A percentile compares a stretch with the other conserved stretches of the same genome.
phyloP scores from a whole-genome alignment of 2,888 invertebrate genomes.

The Caenorhabditis virilis region DNA sequence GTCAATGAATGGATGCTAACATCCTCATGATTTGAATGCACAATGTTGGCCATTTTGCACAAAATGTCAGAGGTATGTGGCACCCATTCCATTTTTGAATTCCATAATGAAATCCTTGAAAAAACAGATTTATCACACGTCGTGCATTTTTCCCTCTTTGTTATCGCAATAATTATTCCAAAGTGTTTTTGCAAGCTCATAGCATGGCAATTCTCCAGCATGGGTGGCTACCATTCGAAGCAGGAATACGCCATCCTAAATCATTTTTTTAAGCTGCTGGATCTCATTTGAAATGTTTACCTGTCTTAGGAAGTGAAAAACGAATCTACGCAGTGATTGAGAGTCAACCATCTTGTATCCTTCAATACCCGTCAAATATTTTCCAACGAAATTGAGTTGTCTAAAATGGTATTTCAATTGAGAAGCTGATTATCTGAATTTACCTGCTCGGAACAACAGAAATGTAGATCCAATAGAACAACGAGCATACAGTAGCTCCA shows the following conservation, averaged over 20 bases:
- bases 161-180: conserved; percentile 68
- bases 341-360: conserved; percentile 69
- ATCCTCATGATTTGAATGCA: no score
- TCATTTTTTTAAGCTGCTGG: conserved; percentile 1
- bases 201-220: conserved; percentile 68
- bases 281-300: conserved; percentile 12
- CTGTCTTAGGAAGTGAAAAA: conserved; percentile 67
- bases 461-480: conserved; percentile 69
- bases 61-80: conserved; percentile 2
- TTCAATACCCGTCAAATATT: conserved; percentile 68
- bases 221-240: conserved; percentile 69
- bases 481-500: conserved; percentile 66
- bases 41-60: no score
- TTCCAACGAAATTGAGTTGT: conserved; percentile 69
- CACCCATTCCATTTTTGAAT: no score
- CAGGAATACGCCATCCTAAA: conserved; percentile 68
- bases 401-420: conserved; percentile 38
- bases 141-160: conserved; percentile 68
- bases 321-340: conserved; percentile 67
- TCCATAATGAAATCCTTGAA: no score
- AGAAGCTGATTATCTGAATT: conserved; percentile 2
- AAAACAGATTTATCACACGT: conserved; percentile 47
- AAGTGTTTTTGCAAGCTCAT: conserved; percentile 67
- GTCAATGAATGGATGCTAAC: no score
- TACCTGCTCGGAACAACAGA: conserved; percentile 67